Base-by-base conservation (phyloP, 2,888 invertebrate genomes). In the Linnaemya vulpina region DNA sequence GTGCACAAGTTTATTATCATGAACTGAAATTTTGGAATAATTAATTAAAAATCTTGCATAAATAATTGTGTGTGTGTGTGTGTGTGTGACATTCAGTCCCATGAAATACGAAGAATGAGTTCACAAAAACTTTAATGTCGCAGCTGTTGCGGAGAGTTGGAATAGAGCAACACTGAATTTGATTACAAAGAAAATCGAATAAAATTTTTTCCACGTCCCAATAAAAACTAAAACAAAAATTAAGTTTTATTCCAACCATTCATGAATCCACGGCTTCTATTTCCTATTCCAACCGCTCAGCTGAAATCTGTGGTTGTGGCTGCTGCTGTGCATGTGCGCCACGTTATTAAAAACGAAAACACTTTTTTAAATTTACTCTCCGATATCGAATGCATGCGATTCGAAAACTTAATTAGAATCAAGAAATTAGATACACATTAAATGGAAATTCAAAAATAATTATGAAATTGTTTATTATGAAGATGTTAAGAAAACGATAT, bases 401-500 rank as follows among this genome's bases (percentile, higher is more conserved):
- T 75, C 71, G 9, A 55, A 49, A 43, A 46, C 10, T 60, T 70
- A 63, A 82, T 76, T 70, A 30, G 55, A 65, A 70, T 65, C 58
- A 58, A 70, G 63, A 77, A 82, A 82, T 73, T 71, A 40, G 70
- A 82, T 65, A 9, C 55, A 38, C 17, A 58, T 73, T 25, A 58
- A 79, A 79, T 46, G n/a, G 58, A 73, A 73, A 73, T 58, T 20
- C 15, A 73, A 65, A 80, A 80, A 49, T 67, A 67, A 73, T 73
- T 74, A 74, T 51, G 22, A 60, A 80, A 73, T 43, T 25, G 22
- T 38, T 65, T 30, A 25, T 46, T 30, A 53, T 43, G n/a, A 71
- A 58, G 38, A 77, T 68, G n/a, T 9, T 13, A 22, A 30, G 10
- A 30, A 62, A 35, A 43, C 10, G 17, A 62, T 38, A 51, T 20